These are phyloP conservation scores for Pseudolaguvia tuberculata DNA, from an alignment of 2,113 vertebrate species.

Conservation along the genomic window DNA sequence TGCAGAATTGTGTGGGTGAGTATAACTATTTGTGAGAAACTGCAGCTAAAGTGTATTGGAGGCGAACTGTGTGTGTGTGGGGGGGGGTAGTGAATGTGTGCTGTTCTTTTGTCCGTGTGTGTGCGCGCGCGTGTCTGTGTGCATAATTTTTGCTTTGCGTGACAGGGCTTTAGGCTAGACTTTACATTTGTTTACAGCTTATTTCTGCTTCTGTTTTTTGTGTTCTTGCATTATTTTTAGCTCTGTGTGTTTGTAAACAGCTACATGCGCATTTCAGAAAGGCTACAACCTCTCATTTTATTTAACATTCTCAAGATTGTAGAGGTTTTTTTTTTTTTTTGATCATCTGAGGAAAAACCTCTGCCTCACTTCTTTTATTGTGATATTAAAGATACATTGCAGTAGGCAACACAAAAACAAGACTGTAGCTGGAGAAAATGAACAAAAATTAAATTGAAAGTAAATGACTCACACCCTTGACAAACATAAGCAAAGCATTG, in stretches of 20 bases:
- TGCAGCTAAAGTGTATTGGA: constrained; percentile 4
- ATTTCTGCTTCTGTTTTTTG: neutral
- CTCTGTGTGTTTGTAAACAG: neutral
- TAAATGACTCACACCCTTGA: too few species aligned
- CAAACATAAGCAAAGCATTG: too few species aligned
- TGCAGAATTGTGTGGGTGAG: constrained; percentile 15
- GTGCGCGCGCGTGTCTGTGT: neutral
- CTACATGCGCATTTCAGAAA: neutral
- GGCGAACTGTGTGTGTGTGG: neutral
- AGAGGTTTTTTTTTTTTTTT: neutral
- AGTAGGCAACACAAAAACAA: neutral
- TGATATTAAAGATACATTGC: neutral
- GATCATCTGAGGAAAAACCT: neutral
- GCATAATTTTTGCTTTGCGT: neutral
- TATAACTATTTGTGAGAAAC: neutral
- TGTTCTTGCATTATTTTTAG: neutral
- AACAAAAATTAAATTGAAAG: neutral
- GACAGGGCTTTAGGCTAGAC: neutral
- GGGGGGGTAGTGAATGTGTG: neutral
- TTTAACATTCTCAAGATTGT: neutral
- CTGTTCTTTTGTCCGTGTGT: neutral
- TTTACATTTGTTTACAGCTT: neutral
- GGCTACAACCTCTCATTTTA: neutral
- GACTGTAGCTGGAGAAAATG: neutral
- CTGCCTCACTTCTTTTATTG: neutral